Percentiles rank a stretch among this genome's conserved stretches.
Evolutionary conservation across 2,797 vertebrate species (phyloP).

Genomic region (Ibycter americanus): DNA sequence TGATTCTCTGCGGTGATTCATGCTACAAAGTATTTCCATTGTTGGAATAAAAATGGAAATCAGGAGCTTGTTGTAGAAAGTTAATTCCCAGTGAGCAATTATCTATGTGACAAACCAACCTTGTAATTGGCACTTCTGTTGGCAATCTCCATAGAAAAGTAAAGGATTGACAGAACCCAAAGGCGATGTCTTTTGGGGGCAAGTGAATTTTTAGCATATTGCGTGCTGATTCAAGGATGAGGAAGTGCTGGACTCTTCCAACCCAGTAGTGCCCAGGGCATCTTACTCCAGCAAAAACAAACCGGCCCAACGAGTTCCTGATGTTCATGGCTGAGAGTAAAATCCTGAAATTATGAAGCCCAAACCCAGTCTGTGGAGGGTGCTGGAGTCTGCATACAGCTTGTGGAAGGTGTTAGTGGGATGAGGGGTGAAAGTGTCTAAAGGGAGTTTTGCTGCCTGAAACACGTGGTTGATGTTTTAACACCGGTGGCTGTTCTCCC

Average conservation of each 20-base stretch:
- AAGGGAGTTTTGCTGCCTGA: not conserved
- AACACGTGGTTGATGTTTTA: not conserved
- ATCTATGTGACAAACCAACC: constrained; percentile 49
- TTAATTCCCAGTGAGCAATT: constrained; percentile 59
- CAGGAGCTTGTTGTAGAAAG: not conserved
- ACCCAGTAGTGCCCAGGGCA: not conserved
- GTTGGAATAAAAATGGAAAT: constrained; percentile 31
- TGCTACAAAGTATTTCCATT: not conserved
- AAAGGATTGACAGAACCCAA: not conserved
- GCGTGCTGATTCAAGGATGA: not conserved
- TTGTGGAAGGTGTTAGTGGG: not conserved
- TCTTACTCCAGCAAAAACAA: not conserved
- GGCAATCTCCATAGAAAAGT: constrained; percentile 23
- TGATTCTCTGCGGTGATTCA: not conserved
- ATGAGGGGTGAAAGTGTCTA: not conserved
- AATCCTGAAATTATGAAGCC: not conserved
- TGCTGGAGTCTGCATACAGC: not conserved
- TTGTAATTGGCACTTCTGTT: constrained; percentile 40
- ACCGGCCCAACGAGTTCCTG: not conserved
- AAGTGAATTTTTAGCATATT: not conserved
- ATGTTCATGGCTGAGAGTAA: not conserved
- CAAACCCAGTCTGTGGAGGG: not conserved
- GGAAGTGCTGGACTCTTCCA: not conserved
- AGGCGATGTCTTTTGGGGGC: not conserved
- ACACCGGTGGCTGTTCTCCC: not conserved